Evolutionary conservation across 2,113 vertebrate species (phyloP).

Genomic region (Crotalus viridis): DNA sequence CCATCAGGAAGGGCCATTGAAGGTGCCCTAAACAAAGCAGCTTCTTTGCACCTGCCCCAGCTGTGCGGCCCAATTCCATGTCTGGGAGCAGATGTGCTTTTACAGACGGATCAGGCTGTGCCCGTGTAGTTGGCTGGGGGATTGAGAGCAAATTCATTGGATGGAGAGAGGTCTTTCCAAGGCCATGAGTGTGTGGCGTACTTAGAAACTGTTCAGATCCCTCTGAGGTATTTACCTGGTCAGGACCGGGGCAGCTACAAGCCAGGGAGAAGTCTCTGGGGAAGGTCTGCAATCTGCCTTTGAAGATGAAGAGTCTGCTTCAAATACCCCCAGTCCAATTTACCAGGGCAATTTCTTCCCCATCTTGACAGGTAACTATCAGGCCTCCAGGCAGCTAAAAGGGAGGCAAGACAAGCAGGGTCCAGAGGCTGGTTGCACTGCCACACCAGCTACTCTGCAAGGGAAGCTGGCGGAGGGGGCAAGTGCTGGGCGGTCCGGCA

Average conservation of each 20-base stretch:
- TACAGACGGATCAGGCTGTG: too few relatives aligned
- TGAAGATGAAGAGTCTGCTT: background rate
- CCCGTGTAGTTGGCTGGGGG: too few relatives aligned
- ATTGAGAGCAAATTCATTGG: too few relatives aligned
- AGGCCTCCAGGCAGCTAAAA: background rate
- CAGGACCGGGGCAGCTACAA: background rate
- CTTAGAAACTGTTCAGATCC: background rate
- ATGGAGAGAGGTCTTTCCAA: too few relatives aligned
- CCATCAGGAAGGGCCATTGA: background rate
- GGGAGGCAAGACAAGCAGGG: background rate
- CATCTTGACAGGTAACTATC: too few relatives aligned
- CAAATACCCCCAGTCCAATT: background rate
- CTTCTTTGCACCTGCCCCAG: background rate
- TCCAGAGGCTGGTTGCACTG: too few relatives aligned
- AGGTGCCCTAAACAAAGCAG: background rate
- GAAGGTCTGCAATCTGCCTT: background rate
- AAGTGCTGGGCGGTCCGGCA: too few relatives aligned
- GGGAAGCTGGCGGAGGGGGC: too few relatives aligned
- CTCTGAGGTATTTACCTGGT: background rate
- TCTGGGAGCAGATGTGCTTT: background rate
- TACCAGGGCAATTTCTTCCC: background rate
- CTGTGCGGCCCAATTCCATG: background rate
- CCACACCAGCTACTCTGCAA: too few relatives aligned
- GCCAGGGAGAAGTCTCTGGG: background rate
- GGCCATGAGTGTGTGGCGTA: too few relatives aligned